Percentiles rank a stretch among this genome's conserved stretches.
phyloP scores from a whole-genome alignment of 2,797 vertebrate genomes.

The Hapalemur alaotrensis region DNA sequence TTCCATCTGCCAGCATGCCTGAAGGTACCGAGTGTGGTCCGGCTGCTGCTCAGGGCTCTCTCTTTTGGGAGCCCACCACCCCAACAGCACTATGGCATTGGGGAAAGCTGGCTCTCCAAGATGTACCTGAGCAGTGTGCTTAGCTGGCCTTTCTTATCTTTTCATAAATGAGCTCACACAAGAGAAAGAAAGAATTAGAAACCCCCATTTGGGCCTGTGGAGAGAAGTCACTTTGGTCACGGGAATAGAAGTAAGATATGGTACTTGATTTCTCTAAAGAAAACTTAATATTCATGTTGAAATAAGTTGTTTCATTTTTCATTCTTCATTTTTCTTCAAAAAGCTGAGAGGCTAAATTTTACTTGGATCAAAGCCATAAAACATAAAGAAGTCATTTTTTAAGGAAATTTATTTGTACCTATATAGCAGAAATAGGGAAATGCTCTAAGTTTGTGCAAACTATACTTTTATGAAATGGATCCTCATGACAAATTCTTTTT shows the following conservation, averaged over 20 bases:
- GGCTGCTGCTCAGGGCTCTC: neutral
- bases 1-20: neutral
- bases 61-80: neutral
- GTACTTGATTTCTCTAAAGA: neutral
- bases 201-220: neutral
- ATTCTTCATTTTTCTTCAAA: conserved; percentile 42
- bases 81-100: neutral
- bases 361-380: conserved; percentile 43
- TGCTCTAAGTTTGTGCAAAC: conserved; percentile 10
- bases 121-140: neutral
- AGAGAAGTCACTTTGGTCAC: neutral
- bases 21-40: neutral
- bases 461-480: neutral
- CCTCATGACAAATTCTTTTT: neutral
- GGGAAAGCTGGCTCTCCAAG: neutral
- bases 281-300: neutral
- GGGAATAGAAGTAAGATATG: neutral
- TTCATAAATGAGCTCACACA: neutral
- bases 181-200: neutral
- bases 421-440: conserved; percentile 15
- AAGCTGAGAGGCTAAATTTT: conserved; percentile 1
- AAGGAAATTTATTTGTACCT: conserved; percentile 71
- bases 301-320: conserved; percentile 2
- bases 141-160: neutral
- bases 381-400: conserved; percentile 34